Base-by-base conservation (phyloP, 2,888 invertebrate genomes). In the Pasiphila rectangulata region DNA sequence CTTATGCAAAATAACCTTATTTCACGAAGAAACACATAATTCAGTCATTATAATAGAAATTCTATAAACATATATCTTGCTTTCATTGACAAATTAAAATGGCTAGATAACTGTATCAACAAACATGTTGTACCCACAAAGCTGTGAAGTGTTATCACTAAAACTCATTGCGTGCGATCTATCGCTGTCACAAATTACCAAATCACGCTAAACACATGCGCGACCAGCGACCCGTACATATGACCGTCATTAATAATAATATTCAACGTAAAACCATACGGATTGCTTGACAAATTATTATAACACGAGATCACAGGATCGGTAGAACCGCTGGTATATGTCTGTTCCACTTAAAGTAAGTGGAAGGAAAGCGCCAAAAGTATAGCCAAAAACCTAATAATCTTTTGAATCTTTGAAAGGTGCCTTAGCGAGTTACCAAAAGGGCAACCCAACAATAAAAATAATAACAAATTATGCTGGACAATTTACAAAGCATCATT, bases 271-370 rank as follows among this genome's bases (percentile, higher is more conserved):
- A 68, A 67, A 67, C 63, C 63, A 56, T 58, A 54, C 53, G 61
- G 54, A 54, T 51, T 53, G 54, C 56, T 58, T 68, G 67, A 70
- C 71, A 70, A 70, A 69, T 68, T 59, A 70, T 57, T 57, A 49
- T 35, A 44, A 54, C 43, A 48, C 37, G 15, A 21, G 6, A 9
- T 10, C 5, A 12, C 10, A 17, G 17, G 17, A 9, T 4, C 2
- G n/a, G 0, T 4, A 32, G 13, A 32, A 32, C 30, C 16, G 16
- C 15, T 32, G 16, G 9, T 5, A 4, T 5, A 32, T 10, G n/a
- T n/a, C n/a, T n/a, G n/a, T n/a, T n/a, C n/a, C n/a, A n/a, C n/a
- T n/a, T n/a, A n/a, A n/a, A n/a, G n/a, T n/a, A n/a, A n/a, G n/a
- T n/a, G n/a, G n/a, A n/a, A n/a, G n/a, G n/a, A n/a, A n/a, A n/a